phyloP scores from a whole-genome alignment of 2,888 invertebrate species.

The Bedellia somnulentella region DNA sequence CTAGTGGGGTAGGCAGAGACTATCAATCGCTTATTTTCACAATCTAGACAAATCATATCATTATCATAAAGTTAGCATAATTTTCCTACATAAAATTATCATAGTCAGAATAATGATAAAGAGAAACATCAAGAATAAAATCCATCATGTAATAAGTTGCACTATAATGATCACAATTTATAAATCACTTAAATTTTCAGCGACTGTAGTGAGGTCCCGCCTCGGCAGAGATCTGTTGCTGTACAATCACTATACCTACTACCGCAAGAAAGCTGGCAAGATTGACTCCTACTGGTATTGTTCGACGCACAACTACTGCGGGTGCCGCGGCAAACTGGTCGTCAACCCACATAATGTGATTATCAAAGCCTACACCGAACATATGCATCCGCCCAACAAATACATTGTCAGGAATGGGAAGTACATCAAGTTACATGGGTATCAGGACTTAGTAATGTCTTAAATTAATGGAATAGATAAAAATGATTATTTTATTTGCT shows the following conservation, averaged over 20 bases:
- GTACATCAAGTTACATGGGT: not conserved
- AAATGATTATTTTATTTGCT: no score
- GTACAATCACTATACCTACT: constrained; percentile 38
- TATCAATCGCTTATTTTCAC: no score
- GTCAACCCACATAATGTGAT: constrained; percentile 29
- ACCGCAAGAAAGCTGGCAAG: constrained; percentile 37
- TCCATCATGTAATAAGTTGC: no score
- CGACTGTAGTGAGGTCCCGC: constrained; percentile 31
- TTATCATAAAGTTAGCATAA: no score
- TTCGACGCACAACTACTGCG: constrained; percentile 39
- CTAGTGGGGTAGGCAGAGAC: no score
- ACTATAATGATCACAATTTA: no score
- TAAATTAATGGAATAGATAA: no score
- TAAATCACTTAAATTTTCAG: no score
- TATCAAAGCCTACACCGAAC: constrained; percentile 21
- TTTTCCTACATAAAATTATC: no score
- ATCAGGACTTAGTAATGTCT: not conserved
- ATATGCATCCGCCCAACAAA: constrained; percentile 21
- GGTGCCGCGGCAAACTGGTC: constrained; percentile 36
- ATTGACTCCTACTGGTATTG: constrained; percentile 38
- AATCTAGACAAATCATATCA: no score
- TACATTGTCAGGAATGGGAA: not conserved
- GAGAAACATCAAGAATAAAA: no score
- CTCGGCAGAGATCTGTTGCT: constrained; percentile 34
- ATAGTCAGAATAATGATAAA: no score